These are phyloP conservation scores for Hippolais icterina DNA, from an alignment of 2,113 vertebrate genomes.

Conservation along the genomic window DNA sequence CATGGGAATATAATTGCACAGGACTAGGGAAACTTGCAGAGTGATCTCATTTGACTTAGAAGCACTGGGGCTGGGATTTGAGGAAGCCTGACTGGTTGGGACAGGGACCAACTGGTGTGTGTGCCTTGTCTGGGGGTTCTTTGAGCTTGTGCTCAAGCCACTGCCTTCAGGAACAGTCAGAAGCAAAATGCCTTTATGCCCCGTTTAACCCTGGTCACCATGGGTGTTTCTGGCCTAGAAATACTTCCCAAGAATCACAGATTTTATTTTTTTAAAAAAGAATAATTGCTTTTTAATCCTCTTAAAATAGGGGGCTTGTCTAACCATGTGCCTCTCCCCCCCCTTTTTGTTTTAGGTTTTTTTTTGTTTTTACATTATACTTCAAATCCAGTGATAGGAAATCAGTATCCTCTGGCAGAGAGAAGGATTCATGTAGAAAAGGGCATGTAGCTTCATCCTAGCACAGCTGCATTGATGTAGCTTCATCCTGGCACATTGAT, in stretches of 20 bases:
- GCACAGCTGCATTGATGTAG: too few species aligned
- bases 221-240: neutral
- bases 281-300: neutral
- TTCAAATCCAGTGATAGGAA: neutral
- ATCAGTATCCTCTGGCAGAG: neutral
- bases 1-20: neutral
- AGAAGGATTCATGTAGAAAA: neutral
- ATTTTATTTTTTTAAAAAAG: neutral
- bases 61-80: neutral
- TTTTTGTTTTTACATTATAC: neutral
- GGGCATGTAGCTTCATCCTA: neutral
- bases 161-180: neutral
- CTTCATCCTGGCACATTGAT: neutral
- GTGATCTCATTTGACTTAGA: neutral
- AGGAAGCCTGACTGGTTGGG: fast-evolving
- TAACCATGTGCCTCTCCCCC: fast-evolving
- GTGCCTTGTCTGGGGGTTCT: neutral
- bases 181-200: neutral
- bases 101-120: neutral
- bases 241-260: neutral
- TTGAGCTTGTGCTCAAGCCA: neutral
- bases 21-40: neutral
- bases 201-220: neutral
- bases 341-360: neutral
- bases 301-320: neutral